A percentile compares a stretch with the other conserved stretches of the same genome.
These are phyloP conservation scores for Sphaerodactylus townsendi DNA, from an alignment of 2,113 vertebrate species.

Conservation along the genomic window DNA sequence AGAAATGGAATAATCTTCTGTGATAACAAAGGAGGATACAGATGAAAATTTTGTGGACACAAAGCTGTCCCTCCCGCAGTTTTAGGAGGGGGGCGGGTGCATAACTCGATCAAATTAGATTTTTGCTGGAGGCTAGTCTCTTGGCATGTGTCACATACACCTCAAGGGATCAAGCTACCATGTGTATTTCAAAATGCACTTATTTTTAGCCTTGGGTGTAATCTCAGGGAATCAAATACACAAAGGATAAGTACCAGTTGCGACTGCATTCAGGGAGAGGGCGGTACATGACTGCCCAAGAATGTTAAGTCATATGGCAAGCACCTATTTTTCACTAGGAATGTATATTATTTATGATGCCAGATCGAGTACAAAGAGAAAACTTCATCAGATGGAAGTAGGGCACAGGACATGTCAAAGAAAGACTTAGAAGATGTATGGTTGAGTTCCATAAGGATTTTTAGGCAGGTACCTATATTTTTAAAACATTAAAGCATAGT, in stretches of 20 bases:
- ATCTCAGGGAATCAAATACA: neutral
- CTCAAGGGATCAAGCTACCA: slow-evolving; percentile 3
- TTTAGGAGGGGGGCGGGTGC: neutral
- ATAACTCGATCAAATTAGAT: slow-evolving; percentile 16
- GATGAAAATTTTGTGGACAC: neutral
- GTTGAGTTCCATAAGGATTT: neutral
- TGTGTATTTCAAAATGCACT: slow-evolving; percentile 14
- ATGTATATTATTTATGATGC: slow-evolving; percentile 37
- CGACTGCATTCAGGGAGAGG: neutral
- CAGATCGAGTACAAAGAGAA: slow-evolving; percentile 9
- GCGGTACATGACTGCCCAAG: slow-evolving; percentile 8
- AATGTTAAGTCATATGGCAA: neutral
- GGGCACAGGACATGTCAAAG: slow-evolving; percentile 15
- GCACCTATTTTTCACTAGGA: slow-evolving; percentile 9
- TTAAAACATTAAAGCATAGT: neutral
- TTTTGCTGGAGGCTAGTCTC: slow-evolving; percentile 28
- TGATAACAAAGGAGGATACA: neutral
- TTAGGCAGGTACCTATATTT: neutral
- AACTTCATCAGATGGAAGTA: slow-evolving; percentile 17
- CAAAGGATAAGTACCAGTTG: slow-evolving; percentile 13
- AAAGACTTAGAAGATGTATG: slow-evolving; percentile 19
- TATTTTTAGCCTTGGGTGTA: slow-evolving; percentile 13
- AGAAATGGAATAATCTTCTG: slow-evolving; percentile 5
- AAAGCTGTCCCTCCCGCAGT: neutral
- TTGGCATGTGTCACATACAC: slow-evolving; percentile 21